These are phyloP conservation scores for Heliopora coerulea DNA, from an alignment of 92 coral and sea anemone genomes.

Conservation along the genomic window DNA sequence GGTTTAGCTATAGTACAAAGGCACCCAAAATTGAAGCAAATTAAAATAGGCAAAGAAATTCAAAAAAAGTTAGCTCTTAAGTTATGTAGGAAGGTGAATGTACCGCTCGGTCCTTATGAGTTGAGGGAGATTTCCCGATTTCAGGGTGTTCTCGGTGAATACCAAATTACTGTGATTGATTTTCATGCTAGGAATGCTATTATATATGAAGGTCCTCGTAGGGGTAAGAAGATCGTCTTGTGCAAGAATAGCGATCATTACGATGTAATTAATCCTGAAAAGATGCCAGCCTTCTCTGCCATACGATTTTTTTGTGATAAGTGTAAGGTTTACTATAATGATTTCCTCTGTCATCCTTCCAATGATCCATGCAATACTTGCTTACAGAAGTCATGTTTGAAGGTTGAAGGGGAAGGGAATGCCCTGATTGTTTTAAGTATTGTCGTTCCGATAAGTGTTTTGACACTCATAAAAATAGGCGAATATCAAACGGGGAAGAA, in stretches of 20 bases:
- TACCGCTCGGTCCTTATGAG: not conserved
- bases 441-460: constrained; percentile 31
- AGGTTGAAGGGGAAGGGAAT: not conserved
- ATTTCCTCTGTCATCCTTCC: not conserved
- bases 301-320: not conserved
- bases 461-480: constrained; percentile 11
- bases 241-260: not conserved
- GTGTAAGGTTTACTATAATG: not conserved
- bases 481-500: not conserved
- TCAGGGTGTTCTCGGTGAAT: not conserved
- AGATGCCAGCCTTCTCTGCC: not conserved
- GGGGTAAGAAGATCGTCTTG: not conserved
- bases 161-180: not conserved
- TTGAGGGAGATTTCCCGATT: not conserved
- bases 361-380: constrained; percentile 15
- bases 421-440: constrained; percentile 37
- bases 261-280: not conserved
- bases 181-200: not conserved
- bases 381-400: constrained; percentile 13
- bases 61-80: not conserved
- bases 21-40: not conserved
- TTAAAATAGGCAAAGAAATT: not conserved
- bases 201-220: not conserved
- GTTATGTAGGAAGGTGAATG: not conserved
- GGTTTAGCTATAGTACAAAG: not conserved